These are phyloP conservation scores for Crocodylus rhombifer DNA, from an alignment of 2,797 vertebrate genomes.

Conservation along the genomic window DNA sequence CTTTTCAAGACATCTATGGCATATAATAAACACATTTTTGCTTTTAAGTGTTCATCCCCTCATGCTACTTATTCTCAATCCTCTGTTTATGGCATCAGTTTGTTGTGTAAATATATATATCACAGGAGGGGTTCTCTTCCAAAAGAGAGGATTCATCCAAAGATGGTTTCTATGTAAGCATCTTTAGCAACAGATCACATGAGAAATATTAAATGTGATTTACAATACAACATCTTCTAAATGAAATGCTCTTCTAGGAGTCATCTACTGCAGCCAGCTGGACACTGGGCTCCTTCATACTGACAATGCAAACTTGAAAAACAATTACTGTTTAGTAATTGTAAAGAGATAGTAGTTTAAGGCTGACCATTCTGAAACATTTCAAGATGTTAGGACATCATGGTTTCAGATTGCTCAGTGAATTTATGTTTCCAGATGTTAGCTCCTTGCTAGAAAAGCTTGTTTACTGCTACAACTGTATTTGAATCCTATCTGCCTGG, in stretches of 20 bases:
- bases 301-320: neutral
- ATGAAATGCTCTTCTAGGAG: neutral
- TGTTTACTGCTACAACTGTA: neutral
- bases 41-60: neutral
- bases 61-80: neutral
- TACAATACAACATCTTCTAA: neutral
- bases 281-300: neutral
- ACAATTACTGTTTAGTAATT: neutral
- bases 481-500: neutral
- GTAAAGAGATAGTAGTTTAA: neutral
- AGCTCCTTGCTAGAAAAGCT: neutral
- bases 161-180: neutral
- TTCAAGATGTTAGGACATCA: neutral
- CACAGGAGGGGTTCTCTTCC: neutral
- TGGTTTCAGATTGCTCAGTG: neutral
- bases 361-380: neutral
- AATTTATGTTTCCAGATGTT: neutral
- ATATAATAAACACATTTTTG: neutral
- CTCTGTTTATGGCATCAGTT: neutral
- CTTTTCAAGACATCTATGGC: neutral
- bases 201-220: neutral
- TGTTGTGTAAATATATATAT: neutral
- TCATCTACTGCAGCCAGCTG: neutral
- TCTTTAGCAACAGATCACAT: neutral
- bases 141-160: neutral